Evolutionary conservation across 2,113 vertebrate genomes (phyloP).

Genomic region (Hyaena hyaena): DNA sequence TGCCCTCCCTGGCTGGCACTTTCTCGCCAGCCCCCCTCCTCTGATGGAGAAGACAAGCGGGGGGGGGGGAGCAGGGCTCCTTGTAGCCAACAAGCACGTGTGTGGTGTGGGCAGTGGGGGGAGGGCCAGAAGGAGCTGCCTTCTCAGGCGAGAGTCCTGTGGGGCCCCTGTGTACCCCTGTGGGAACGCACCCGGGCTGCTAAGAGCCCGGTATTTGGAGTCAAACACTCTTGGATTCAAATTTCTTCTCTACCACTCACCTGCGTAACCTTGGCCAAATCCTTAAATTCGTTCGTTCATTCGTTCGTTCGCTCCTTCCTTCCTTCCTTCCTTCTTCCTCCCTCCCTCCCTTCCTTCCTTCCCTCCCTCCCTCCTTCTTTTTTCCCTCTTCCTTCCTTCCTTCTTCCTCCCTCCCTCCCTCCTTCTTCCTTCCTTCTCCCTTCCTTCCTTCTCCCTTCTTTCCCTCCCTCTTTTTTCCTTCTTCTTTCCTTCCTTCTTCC

Average conservation of each 20-base stretch:
- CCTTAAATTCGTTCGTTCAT: not conserved
- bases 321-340: not conserved
- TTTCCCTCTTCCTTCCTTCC: no score
- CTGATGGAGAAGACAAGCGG: not conserved
- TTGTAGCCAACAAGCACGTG: not conserved
- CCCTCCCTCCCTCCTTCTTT: no score
- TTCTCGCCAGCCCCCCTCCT: not conserved
- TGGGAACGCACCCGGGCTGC: not conserved
- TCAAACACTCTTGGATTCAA: not conserved
- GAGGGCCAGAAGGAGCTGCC: not conserved
- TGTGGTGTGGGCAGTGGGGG: rapidly evolving
- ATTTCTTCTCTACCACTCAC: not conserved
- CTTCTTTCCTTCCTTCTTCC: no score
- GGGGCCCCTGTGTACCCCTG: not conserved
- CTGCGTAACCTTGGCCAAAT: not conserved
- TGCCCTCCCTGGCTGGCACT: not conserved
- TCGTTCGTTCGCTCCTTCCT: not conserved
- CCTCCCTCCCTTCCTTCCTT: not conserved
- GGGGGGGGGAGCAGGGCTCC: not conserved
- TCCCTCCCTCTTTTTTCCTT: no score
- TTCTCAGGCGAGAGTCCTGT: not conserved
- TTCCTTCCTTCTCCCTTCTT: not conserved
- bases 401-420: no score
- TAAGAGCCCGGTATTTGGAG: not conserved
- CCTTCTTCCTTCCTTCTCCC: no score